These are phyloP conservation scores for Chunga burmeisteri DNA, from an alignment of 2,113 vertebrate genomes.

Conservation along the genomic window DNA sequence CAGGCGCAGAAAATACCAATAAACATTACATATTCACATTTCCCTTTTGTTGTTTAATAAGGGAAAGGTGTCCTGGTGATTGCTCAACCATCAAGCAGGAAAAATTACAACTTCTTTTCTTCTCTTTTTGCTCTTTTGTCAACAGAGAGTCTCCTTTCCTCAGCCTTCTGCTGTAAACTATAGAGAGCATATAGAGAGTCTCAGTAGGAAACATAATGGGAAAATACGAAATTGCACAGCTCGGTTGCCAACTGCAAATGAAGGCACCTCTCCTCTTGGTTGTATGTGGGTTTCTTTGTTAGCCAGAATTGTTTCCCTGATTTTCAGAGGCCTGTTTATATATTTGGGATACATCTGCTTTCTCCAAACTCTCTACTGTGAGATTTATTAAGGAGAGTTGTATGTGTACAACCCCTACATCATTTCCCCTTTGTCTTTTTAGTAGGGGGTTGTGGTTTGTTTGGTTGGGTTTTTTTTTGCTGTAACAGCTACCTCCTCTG, in stretches of 20 bases:
- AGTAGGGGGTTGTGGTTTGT: background rate
- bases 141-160: background rate
- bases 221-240: constrained; percentile 17
- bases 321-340: background rate
- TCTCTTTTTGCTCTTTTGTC: constrained; percentile 41
- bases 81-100: constrained; percentile 55
- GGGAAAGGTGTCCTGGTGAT: constrained; percentile 53
- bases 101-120: constrained; percentile 59
- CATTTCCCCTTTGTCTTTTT: background rate
- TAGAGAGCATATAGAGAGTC: background rate
- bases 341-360: background rate
- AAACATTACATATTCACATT: constrained; percentile 70
- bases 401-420: background rate
- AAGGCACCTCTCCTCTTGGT: background rate
- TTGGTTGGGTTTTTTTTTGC: background rate
- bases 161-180: background rate
- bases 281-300: background rate
- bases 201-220: background rate
- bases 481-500: background rate
- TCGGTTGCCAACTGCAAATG: background rate
- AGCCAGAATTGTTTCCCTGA: background rate
- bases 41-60: constrained; percentile 70
- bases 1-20: constrained; percentile 67
- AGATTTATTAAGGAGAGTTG: background rate
- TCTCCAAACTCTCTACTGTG: background rate